Evolutionary conservation across 2,113 vertebrate genomes (phyloP).

Genomic region (Hyperoodon ampullatus): DNA sequence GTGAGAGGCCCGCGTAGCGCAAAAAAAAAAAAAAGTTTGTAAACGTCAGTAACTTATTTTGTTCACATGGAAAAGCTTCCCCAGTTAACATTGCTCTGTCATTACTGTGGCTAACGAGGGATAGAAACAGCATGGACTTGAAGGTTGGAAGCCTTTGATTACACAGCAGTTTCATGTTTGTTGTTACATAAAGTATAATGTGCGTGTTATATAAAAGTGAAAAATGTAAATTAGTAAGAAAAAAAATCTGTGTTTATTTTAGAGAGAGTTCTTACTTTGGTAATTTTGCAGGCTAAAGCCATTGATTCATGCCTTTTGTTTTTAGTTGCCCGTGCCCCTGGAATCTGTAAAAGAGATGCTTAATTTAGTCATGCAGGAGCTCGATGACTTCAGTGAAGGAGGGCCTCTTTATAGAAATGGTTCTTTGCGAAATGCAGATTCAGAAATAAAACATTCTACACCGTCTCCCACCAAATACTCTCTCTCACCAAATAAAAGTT

Average conservation of each 20-base stretch:
- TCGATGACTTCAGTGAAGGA: conserved; percentile 89
- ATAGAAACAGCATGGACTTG: not conserved
- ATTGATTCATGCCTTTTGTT: conserved; percentile 26
- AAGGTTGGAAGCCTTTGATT: not conserved
- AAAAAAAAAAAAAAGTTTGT: not conserved
- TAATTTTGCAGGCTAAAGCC: not conserved
- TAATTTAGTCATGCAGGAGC: conserved; percentile 93
- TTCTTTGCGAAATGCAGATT: conserved; percentile 84
- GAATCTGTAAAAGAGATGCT: conserved; percentile 94
- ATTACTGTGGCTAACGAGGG: not conserved
- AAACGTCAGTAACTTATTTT: conserved; percentile 25
- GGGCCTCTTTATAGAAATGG: conserved; percentile 86
- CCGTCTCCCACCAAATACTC: conserved; percentile 91
- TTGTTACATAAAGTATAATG: not conserved
- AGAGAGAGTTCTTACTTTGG: not conserved
- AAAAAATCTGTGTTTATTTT: conserved; percentile 1
- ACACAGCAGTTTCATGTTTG: not conserved
- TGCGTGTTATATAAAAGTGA: not conserved
- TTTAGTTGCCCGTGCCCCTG: conserved; percentile 93
- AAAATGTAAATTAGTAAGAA: not conserved
- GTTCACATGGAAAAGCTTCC: not conserved
- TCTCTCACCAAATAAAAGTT: conserved; percentile 92
- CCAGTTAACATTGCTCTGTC: not conserved
- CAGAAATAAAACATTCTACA: conserved; percentile 91
- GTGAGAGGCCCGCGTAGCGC: too few species aligned